Evolutionary conservation across 2,888 invertebrate genomes (phyloP), one percentile per base, ranked within the genome.

Genomic region (Agrochola lychnidis): DNA sequence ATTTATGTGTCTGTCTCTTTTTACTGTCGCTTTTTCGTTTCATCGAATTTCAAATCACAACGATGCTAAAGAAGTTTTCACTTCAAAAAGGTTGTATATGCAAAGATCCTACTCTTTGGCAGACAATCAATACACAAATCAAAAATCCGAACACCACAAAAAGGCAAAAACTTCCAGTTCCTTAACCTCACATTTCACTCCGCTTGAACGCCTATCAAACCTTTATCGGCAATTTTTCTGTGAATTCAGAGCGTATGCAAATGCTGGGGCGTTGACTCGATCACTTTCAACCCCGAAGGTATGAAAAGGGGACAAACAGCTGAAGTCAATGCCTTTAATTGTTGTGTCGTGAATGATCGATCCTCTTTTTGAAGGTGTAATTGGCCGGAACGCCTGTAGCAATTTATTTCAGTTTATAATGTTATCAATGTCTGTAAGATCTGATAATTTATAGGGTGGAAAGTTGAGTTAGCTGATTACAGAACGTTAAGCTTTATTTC

Each of bases 231-330:
- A 5, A 59, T 48, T 70, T 63, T 76, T 63, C 22, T 64, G 16
- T 59, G 22, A 78, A 74, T 66, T 68, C 57, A 22, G 78, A 82
- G 36, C 82, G 76, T 82, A 90, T 89, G 85, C 82, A 83, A 88
- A 88, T 80, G 74, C 77, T 16, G 36, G 88, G 89, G 56, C 87
- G 72, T 85, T 85, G 88, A 86, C 89, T 62, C 67, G 66, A 78
- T 81, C 71, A 81, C 74, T 75, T 79, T 72, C 62, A 74, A 78
- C 75, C 66, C 76, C 66, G 30, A 76, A 79, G 75, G 75, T 81
- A 66, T 68, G 74, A 81, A 84, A 81, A 25, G 79, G 62, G 87
- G 81, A 81, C 82, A 81, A 75, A 76, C 51, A 66, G 22, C 66
- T 53, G 19, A 74, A 74, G 76, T 81, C 70, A 74, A 81, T 51